Evolutionary conservation across 2,888 invertebrate species (phyloP).

Genomic region (Cephus sareptanus): DNA sequence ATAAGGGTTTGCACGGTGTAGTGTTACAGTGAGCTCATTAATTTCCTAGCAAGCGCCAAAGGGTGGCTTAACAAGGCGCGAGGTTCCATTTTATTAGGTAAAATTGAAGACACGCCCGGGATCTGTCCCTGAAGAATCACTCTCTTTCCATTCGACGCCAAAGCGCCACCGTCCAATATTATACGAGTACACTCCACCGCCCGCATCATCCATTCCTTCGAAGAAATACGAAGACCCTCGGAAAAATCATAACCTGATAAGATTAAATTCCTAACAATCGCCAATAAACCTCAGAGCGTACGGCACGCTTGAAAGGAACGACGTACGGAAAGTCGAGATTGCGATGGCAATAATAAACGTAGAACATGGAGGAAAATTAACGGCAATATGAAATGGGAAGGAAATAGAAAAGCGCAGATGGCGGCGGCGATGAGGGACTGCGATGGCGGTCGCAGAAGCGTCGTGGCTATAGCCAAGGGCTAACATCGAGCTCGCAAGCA

Average conservation of each 20-base stretch:
- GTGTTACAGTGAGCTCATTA: slow-evolving; percentile 64
- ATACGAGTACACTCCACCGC: no score
- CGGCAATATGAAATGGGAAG: no score
- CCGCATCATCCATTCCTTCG: no score
- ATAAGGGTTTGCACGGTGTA: slow-evolving; percentile 59
- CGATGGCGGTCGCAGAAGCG: no score
- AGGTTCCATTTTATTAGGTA: slow-evolving; percentile 58
- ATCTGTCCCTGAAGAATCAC: no score
- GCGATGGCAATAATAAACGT: background rate
- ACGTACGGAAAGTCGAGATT: background rate
- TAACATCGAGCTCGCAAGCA: slow-evolving; percentile 2
- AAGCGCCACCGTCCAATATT: no score
- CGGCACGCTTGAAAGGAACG: background rate
- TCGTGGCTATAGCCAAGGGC: background rate
- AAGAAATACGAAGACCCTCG: no score
- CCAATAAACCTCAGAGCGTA: no score
- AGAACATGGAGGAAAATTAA: background rate
- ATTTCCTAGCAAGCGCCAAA: slow-evolving; percentile 60
- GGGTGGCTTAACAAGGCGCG: slow-evolving; percentile 60
- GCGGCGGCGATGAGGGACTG: background rate
- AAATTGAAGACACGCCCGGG: slow-evolving; percentile 46
- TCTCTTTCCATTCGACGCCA: no score
- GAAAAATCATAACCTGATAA: no score
- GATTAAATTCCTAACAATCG: no score
- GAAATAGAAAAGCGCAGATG: background rate